These are phyloP conservation scores for Oryzias javanicus DNA, from an alignment of 2,113 vertebrate genomes.

Conservation along the genomic window DNA sequence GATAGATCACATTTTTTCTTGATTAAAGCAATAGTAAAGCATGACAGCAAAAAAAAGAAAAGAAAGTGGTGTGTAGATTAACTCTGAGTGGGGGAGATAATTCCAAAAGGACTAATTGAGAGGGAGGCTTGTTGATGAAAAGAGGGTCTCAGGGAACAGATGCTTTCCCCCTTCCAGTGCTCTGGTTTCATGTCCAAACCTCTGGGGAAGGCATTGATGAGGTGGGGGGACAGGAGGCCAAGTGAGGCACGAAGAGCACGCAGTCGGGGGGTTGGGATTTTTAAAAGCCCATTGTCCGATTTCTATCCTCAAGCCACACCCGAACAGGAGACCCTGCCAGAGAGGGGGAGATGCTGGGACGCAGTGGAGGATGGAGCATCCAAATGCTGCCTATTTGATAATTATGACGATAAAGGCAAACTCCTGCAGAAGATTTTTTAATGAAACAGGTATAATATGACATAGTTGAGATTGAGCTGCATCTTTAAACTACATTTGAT, in stretches of 20 bases:
- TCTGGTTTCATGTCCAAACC: slow-evolving; percentile 53
- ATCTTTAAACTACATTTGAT: no score
- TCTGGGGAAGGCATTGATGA: slow-evolving; percentile 36
- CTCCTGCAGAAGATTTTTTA: no score
- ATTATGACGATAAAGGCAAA: no score
- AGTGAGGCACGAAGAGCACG: slow-evolving; percentile 38
- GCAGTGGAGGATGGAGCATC: slow-evolving; percentile 27
- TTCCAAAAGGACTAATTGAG: slow-evolving; percentile 32
- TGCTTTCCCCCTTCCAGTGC: slow-evolving; percentile 51
- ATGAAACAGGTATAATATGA: no score
- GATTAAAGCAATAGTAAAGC: no score
- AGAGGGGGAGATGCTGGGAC: slow-evolving; percentile 42
- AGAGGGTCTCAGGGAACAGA: slow-evolving; percentile 56
- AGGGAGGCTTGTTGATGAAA: slow-evolving; percentile 25
- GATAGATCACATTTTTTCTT: no score
- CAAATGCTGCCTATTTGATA: slow-evolving; percentile 33
- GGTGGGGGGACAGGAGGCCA: slow-evolving; percentile 24
- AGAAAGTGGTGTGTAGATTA: no score
- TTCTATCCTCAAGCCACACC: slow-evolving; percentile 49
- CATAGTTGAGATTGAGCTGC: no score
- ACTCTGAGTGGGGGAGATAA: not conserved
- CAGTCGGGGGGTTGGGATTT: slow-evolving; percentile 28
- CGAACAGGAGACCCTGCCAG: slow-evolving; percentile 35
- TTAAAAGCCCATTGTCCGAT: slow-evolving; percentile 38
- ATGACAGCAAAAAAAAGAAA: no score